phyloP scores from a whole-genome alignment of 2,797 vertebrate genomes.

The Pteropus rufus region DNA sequence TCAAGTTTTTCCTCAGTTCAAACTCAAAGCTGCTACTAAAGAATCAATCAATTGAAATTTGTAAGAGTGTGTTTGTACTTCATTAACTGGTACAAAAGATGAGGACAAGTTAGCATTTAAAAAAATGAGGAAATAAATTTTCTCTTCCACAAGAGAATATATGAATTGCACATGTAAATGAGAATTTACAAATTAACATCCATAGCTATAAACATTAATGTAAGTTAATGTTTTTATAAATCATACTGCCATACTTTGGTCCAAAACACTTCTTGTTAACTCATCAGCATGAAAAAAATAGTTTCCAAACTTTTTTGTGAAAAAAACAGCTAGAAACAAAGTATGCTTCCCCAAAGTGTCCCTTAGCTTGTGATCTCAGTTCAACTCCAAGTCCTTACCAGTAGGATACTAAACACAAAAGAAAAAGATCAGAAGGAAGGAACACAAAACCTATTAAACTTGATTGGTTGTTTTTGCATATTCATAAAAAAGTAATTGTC shows the following conservation, averaged over 20 bases:
- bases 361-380: background rate
- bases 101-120: background rate
- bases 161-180: conserved; percentile 1
- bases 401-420: background rate
- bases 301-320: background rate
- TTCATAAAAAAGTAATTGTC: background rate
- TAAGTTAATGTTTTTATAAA: background rate
- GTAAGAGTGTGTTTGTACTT: background rate
- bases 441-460: background rate
- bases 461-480: background rate
- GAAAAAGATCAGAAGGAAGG: background rate
- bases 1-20: background rate
- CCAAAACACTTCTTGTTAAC: background rate
- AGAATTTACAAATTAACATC: conserved; percentile 17
- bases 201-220: background rate
- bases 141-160: background rate
- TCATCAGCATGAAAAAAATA: background rate
- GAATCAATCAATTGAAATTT: conserved; percentile 19
- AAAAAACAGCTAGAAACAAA: background rate
- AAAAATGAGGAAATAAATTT: conserved; percentile 7
- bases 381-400: background rate
- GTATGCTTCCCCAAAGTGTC: background rate
- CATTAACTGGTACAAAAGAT: background rate
- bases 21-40: background rate
- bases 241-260: background rate